Evolutionary conservation across 2,113 vertebrate genomes (phyloP).

Genomic region (Herpetotheres cachinnans): DNA sequence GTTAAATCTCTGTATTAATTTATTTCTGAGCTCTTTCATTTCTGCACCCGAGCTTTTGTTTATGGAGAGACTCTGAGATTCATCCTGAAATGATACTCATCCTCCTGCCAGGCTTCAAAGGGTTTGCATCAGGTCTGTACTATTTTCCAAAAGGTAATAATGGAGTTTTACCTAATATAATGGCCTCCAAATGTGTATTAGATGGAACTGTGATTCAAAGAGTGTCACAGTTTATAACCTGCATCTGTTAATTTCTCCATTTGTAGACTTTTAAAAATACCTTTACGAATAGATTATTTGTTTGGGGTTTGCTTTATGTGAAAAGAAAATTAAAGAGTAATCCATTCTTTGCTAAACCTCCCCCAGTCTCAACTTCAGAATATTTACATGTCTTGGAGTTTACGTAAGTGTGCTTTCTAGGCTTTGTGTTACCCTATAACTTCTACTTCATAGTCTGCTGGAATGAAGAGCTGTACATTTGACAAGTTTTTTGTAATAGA

Average conservation of each 20-base stretch:
- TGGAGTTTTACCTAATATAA: background rate
- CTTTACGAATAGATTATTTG: background rate
- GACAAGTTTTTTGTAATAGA: background rate
- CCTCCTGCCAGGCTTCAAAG: background rate
- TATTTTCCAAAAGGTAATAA: background rate
- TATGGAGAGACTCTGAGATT: background rate
- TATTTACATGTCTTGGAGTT: background rate
- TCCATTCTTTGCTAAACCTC: background rate
- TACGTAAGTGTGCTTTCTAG: background rate
- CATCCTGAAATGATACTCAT: background rate
- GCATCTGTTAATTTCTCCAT: background rate
- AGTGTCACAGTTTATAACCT: background rate
- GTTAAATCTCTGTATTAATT: background rate
- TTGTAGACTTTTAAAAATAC: background rate
- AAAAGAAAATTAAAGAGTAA: background rate
- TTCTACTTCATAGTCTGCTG: background rate
- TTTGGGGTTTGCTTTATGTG: background rate
- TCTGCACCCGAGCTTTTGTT: background rate
- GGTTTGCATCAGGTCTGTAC: background rate
- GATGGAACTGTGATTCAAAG: background rate
- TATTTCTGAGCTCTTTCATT: background rate
- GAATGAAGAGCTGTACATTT: background rate
- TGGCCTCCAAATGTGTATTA: background rate
- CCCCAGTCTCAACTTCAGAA: background rate
- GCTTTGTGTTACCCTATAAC: background rate